A percentile compares a stretch with the other conserved stretches of the same genome.
These are phyloP conservation scores for Ceratina japonica DNA, from an alignment of 1,140 invertebrate genomes.

Conservation along the genomic window DNA sequence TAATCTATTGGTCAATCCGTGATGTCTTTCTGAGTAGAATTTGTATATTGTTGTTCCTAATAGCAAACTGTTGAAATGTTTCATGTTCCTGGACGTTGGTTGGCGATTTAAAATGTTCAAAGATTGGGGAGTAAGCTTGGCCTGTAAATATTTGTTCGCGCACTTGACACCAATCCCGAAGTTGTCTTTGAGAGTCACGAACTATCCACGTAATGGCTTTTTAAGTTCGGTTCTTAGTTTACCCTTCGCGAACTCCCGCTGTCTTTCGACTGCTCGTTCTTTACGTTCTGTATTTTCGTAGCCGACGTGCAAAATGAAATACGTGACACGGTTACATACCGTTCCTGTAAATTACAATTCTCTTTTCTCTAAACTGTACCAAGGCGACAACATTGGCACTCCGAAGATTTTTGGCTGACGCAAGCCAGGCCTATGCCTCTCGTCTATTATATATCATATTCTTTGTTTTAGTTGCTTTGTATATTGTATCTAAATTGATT, in stretches of 20 bases:
- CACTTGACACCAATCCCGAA: conserved; percentile 34
- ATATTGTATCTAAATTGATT: too few relatives aligned
- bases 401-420: too few relatives aligned
- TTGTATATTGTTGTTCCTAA: too few relatives aligned
- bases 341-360: not conserved
- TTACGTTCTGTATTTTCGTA: not conserved
- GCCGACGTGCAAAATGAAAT: not conserved
- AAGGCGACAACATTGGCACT: too few relatives aligned
- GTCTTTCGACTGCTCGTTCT: not conserved
- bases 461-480: too few relatives aligned
- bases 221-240: conserved; percentile 19
- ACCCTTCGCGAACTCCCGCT: not conserved
- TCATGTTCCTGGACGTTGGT: not conserved
- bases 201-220: not conserved
- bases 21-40: too few relatives aligned
- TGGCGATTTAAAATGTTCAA: conserved; percentile 30
- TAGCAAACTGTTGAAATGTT: too few relatives aligned
- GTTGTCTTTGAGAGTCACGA: conserved; percentile 15
- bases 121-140: conserved; percentile 10
- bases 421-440: too few relatives aligned
- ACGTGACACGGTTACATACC: not conserved
- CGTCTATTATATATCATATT: too few relatives aligned
- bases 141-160: conserved; percentile 33
- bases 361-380: not conserved
- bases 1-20: too few relatives aligned